Base-by-base conservation (phyloP, 2,113 vertebrate genomes). In the Callospermophilus lateralis region DNA sequence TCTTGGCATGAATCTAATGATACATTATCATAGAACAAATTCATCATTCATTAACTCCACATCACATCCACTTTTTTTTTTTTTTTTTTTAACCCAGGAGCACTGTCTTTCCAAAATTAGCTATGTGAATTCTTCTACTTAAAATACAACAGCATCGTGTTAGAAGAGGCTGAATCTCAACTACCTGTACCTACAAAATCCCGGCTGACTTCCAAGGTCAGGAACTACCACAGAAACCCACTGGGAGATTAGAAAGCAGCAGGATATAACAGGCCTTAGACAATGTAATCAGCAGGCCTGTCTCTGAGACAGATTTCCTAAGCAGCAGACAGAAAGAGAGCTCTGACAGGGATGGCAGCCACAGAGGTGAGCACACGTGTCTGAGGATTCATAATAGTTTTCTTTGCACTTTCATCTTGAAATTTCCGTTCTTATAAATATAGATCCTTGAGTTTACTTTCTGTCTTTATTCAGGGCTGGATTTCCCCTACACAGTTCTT, bases 1-100 rank as follows among this genome's bases (percentile, higher is more conserved):
- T 96, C 88, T 96, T 97, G 97, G 81, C 6, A 11, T 90, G 78
- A 97, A n/a, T 53, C 95, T 97, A 98, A 97, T 85, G 81, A 97
- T 95, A 86, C 22, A 37, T 97, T 97, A 96, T 95, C 88, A 97
- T 83, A 96, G 68, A 92, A 70, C 58, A 97, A 97, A 98, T 97
- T 97, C 92, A 92, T 98, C 97, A 93, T 96, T 98, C 63, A 91
- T 97, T 97, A 98, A 97, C 83, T 97, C 37, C 51, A 95, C 91
- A 86, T 61, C 95, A 97, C 96, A 97, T 96, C 81, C 45, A 39
- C 53, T 81, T 95, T 67, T 63, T 26, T 26, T 19, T 58, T 26
- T 19, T 58, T 63, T 93, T 68, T 20, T 74, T 37, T 34, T 74
- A 63, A 63, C 74, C n/a, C 63, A 6, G 1, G 34, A 96, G 39